Base-by-base conservation (phyloP, 2,888 invertebrate species). In the Volucella bombylans region DNA sequence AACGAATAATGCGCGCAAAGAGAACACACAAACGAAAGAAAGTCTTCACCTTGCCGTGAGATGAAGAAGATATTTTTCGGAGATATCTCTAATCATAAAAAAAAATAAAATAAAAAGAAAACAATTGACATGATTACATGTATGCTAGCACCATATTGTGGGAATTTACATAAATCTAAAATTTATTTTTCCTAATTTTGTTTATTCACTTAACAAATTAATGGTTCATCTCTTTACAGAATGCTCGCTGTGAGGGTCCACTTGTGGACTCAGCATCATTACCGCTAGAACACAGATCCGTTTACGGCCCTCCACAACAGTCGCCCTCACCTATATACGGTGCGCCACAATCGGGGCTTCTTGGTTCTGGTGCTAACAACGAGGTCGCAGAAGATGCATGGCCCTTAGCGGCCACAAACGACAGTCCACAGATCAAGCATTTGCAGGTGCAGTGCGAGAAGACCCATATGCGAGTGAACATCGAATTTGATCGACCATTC, bases 371-470 rank as follows among this genome's bases (percentile, higher is more conserved):
- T 39, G 91, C 91, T 77, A 92, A 92, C 77, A 92, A 92, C 72
- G 92, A 92, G 91, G 88, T 94, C 73, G 93, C 80, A 39, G 96
- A 97, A 88, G 97, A 97, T 89, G 95, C 96, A 76, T 98, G 97
- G 98, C 97, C 97, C 0, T 92, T 97, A 87, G 95, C 96, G 55
- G 94, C 96, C 59, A 96, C 97, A 18, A 92, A 92, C 72, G 97
- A 98, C 90, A 97, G 97, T 92, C 97, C 97, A 0, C 97, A 97
- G 92, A 97, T 98, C 89, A 97, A 97, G 92, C 96, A 97, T 90
- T 93, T 97, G 86, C 97, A 97, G 93, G 98, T 98, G 87, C 97
- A 98, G 91, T 98, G 98, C 92, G 98, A 98, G 92, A 98, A 98
- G 92, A 97, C 97, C 61, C 97, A 97, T 91, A 98, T 98, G 97